Evolutionary conservation across 1,140 invertebrate species (phyloP).

Genomic region (Eupristina koningsbergeri): DNA sequence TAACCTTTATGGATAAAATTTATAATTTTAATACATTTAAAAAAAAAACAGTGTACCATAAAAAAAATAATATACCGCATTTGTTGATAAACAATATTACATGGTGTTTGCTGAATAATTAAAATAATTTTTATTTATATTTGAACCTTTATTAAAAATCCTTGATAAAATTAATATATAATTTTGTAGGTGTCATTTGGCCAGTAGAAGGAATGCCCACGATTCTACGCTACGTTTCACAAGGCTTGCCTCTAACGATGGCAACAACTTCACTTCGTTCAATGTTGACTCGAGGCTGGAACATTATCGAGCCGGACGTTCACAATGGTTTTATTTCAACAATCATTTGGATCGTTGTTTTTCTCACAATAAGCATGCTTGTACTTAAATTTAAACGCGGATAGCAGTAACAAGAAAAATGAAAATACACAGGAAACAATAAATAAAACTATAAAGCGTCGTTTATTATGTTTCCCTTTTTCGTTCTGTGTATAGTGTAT

Average conservation of each 20-base stretch:
- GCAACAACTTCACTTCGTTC: constrained; percentile 91
- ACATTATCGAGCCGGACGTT: constrained; percentile 84
- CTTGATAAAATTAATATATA: background rate
- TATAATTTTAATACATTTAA: too few relatives aligned
- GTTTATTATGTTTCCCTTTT: constrained; percentile 6
- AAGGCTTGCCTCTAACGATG: constrained; percentile 90
- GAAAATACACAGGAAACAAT: constrained; percentile 23
- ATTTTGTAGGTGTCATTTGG: constrained; percentile 84
- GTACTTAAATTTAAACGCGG: constrained; percentile 86
- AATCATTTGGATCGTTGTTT: constrained; percentile 89
- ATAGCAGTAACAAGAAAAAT: constrained; percentile 64
- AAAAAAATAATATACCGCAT: too few relatives aligned
- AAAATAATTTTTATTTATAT: too few relatives aligned
- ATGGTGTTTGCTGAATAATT: too few relatives aligned
- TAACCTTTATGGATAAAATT: too few relatives aligned
- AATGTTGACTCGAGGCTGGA: constrained; percentile 92
- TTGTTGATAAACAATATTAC: too few relatives aligned
- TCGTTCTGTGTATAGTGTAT: constrained; percentile 55
- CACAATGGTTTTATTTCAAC: constrained; percentile 92
- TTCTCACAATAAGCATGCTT: constrained; percentile 86
- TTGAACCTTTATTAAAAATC: too few relatives aligned
- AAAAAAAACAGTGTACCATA: too few relatives aligned
- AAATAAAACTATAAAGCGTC: constrained; percentile 14
- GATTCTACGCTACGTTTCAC: constrained; percentile 85
- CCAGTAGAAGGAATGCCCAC: constrained; percentile 91